These are phyloP conservation scores for Perizoma affinitatum DNA, from an alignment of 2,888 invertebrate species.

Conservation along the genomic window DNA sequence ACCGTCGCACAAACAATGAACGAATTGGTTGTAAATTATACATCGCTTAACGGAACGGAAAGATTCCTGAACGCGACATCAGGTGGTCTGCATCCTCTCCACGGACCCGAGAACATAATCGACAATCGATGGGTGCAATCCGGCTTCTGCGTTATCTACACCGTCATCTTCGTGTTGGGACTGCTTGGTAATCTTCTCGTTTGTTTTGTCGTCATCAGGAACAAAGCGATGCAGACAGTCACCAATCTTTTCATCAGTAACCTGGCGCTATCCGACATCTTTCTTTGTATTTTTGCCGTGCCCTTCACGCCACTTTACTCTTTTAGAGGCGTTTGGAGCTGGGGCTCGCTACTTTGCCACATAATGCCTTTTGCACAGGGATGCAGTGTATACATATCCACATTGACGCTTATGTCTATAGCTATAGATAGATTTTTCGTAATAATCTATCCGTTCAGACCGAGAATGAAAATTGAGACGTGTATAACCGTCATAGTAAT, in stretches of 20 bases:
- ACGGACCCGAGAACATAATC: conserved; percentile 80
- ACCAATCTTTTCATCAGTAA: conserved; percentile 99
- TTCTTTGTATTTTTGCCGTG: conserved; percentile 96
- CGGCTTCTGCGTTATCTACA: conserved; percentile 90
- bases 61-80: conserved; percentile 54
- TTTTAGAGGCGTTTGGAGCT: conserved; percentile 96
- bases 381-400: conserved; percentile 98
- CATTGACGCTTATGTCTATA: conserved; percentile 97
- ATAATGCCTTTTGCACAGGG: conserved; percentile 97
- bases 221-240: conserved; percentile 98
- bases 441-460: conserved; percentile 97
- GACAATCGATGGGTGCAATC: conserved; percentile 88
- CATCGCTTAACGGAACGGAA: conserved; percentile 50
- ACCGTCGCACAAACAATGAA: conserved; percentile 61
- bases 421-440: conserved; percentile 99
- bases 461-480: conserved; percentile 94
- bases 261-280: conserved; percentile 96
- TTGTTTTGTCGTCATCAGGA: conserved; percentile 96
- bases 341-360: conserved; percentile 95
- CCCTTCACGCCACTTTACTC: conserved; percentile 98
- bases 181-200: conserved; percentile 95
- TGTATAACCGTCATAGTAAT: conserved; percentile 93
- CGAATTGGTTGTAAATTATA: conserved; percentile 58
- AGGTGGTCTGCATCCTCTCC: conserved; percentile 48
- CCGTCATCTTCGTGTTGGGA: conserved; percentile 94